Percentiles rank a stretch among this genome's conserved stretches.
These are phyloP conservation scores for human (Homo sapiens) DNA, from an alignment of 2,113 vertebrate genomes.

Conservation along the genomic window DNA sequence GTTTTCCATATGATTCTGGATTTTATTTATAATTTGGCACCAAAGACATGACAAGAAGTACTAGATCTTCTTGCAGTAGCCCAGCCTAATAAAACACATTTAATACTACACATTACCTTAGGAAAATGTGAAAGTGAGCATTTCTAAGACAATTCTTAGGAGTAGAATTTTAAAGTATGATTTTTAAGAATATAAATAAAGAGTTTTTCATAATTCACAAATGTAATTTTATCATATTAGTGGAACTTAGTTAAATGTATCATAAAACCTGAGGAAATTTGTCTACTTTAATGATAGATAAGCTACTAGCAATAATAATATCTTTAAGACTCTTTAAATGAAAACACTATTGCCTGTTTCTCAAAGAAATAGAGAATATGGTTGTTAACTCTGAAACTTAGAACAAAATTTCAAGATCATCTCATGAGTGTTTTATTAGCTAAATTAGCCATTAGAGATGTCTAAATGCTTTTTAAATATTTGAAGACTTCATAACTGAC, in stretches of 20 bases:
- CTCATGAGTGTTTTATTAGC: not conserved
- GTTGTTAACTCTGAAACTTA: conserved; percentile 41
- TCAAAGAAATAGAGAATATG: conserved; percentile 13
- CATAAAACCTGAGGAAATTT: not conserved
- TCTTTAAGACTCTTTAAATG: not conserved
- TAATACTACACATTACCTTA: not conserved
- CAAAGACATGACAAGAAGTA: not conserved
- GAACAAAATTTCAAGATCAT: not conserved
- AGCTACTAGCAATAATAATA: conserved; percentile 1
- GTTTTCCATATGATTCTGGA: not conserved
- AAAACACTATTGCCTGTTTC: not conserved
- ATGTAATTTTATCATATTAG: not conserved
- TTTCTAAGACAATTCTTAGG: not conserved
- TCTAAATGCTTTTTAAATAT: not conserved
- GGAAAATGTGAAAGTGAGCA: not conserved
- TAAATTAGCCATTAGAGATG: not conserved
- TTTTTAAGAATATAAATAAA: not conserved
- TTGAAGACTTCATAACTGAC: not conserved
- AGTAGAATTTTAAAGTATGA: conserved; percentile 38
- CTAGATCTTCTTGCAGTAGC: not conserved
- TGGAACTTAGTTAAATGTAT: not conserved
- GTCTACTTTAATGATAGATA: not conserved
- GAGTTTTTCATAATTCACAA: not conserved
- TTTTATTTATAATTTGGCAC: not conserved
- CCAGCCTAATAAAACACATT: not conserved